Evolutionary conservation across 2,888 invertebrate genomes (phyloP).

Genomic region (Agonopterix alstromeriana): DNA sequence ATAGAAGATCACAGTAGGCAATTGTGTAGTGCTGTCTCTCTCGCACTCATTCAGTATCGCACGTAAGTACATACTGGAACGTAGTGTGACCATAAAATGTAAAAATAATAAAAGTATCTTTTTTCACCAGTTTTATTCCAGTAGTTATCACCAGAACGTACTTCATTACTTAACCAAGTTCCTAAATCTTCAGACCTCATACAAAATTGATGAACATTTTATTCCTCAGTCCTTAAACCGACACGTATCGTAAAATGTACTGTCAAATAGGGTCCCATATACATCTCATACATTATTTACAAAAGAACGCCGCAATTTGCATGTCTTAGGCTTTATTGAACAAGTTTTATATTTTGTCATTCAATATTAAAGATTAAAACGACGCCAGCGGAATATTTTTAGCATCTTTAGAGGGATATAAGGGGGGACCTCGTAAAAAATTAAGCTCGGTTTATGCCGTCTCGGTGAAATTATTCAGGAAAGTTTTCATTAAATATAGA

Average conservation of each 20-base stretch:
- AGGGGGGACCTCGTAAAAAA: slow-evolving; percentile 21
- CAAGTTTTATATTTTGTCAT: slow-evolving; percentile 61
- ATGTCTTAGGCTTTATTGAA: slow-evolving; percentile 54
- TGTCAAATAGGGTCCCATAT: slow-evolving; percentile 8
- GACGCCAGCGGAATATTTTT: slow-evolving; percentile 31
- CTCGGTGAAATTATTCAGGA: slow-evolving; percentile 22
- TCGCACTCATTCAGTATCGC: too few relatives aligned
- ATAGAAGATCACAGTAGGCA: too few relatives aligned
- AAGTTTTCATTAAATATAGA: slow-evolving; percentile 39
- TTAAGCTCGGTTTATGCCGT: slow-evolving; percentile 27
- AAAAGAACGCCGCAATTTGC: slow-evolving; percentile 46
- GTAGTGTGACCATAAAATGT: too few relatives aligned
- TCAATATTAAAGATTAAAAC: slow-evolving; percentile 54
- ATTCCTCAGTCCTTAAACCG: slow-evolving; percentile 4
- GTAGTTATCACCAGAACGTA: too few relatives aligned
- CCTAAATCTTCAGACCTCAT: neutral
- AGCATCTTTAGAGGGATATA: slow-evolving; percentile 13
- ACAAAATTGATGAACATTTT: slow-evolving; percentile 3
- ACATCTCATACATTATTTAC: slow-evolving; percentile 55
- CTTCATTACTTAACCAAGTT: too few relatives aligned
- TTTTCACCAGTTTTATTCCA: too few relatives aligned
- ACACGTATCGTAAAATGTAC: slow-evolving; percentile 3
- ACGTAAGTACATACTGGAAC: too few relatives aligned
- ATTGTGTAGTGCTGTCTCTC: too few relatives aligned
- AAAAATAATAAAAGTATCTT: too few relatives aligned